Base-by-base conservation (phyloP, 2,797 vertebrate species). In the Enteromius treurensis region DNA sequence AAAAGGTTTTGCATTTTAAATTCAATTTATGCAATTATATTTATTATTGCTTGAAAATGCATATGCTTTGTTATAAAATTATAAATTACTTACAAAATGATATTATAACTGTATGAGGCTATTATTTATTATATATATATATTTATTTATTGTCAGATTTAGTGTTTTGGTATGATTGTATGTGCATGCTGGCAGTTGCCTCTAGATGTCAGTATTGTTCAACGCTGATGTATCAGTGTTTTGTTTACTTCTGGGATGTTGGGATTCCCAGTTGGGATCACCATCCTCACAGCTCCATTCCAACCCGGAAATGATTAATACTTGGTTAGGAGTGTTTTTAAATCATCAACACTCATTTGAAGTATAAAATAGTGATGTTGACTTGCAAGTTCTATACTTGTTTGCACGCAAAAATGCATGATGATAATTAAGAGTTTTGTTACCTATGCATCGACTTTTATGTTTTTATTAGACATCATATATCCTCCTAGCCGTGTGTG, bases 201-300 rank as follows among this genome's bases (percentile, higher is more conserved):
- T 64, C 77, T 77, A 83, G 85, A 80, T 79, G 85, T 64, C 85
- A 83, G 70, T 53, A 23, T 80, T 32, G 64, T 19, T 21, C 6
- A 1, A 19, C 3, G 32, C 23, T 51, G 55, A 47, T 49, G 60
- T n/a, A 4, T 53, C 42, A 26, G 1, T 29, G 21, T 67, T 37
- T 47, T n/a, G 14, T 65, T 17, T 5, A 13, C 6, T 76, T 21
- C 77, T 34, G 69, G 4, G 62, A 69, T 80, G 53, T 62, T 60
- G 55, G 75, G 73, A 76, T 40, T 40, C n/a, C 73, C 32, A 5
- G 19, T 5, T 10, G 1, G 51, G 32, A 75, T 74, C 70, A 21
- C 17, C 9, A 7, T 34, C 49, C n/a, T 71, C 69, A 49, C 42
- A 49, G 19, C 71, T 37, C 51, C 1, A 34, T 37, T 11, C 29